phyloP scores from a whole-genome alignment of 92 coral and sea anemone genomes.

The Phenganax marumi region DNA sequence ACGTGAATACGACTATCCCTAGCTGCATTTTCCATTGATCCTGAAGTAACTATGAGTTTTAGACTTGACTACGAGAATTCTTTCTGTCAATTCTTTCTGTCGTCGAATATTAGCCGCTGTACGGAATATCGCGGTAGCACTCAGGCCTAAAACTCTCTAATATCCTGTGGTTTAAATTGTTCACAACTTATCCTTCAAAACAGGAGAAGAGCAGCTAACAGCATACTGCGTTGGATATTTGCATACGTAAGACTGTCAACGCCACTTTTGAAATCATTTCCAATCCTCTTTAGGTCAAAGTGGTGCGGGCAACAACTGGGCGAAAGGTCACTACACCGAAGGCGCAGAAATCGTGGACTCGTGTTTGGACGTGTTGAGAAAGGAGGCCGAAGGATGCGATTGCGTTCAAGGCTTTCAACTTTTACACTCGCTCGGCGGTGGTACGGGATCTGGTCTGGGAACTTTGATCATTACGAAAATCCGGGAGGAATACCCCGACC shows the following conservation, averaged over 20 bases:
- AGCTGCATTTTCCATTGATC: too few species aligned
- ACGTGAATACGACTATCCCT: constrained; percentile 16
- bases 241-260: background rate
- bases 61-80: background rate
- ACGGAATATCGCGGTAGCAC: too few species aligned
- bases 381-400: constrained; percentile 91
- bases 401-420: constrained; percentile 92
- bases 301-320: constrained; percentile 93
- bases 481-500: constrained; percentile 94
- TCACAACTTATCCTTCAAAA: too few species aligned
- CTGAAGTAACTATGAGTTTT: background rate
- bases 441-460: constrained; percentile 95
- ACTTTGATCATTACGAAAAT: constrained; percentile 84
- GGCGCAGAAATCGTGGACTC: constrained; percentile 93
- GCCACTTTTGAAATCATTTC: background rate
- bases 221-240: too few species aligned
- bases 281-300: constrained; percentile 60
- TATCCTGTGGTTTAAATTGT: too few species aligned
- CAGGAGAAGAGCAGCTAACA: too few species aligned
- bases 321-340: constrained; percentile 93
- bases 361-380: constrained; percentile 80
- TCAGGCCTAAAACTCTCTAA: too few species aligned
- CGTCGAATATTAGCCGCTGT: background rate
- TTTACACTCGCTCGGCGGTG: constrained; percentile 95
- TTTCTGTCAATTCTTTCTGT: background rate